Evolutionary conservation across 2,888 invertebrate species (phyloP).

Genomic region (Brachyopa scutellaris): DNA sequence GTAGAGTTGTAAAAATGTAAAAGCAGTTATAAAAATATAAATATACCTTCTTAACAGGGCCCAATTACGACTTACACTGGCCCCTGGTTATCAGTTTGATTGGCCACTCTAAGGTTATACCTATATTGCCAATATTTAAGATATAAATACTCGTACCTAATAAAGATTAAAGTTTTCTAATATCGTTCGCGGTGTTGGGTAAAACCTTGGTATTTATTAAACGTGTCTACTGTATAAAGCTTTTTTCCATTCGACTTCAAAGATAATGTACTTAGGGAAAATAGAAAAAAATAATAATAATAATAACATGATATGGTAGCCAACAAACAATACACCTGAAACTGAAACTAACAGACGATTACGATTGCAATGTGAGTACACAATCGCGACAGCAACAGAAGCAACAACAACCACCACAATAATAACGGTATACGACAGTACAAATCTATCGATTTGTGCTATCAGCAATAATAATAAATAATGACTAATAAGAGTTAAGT

Average conservation of each 20-base stretch:
- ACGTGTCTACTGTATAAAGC: slow-evolving; percentile 25
- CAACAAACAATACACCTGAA: slow-evolving; percentile 38
- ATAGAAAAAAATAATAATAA: background rate
- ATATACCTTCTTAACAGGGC: too few relatives aligned
- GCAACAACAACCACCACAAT: slow-evolving; percentile 11
- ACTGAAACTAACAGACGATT: slow-evolving; percentile 30
- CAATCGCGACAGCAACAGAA: background rate
- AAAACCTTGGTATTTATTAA: slow-evolving; percentile 26
- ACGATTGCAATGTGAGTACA: slow-evolving; percentile 6
- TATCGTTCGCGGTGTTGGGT: background rate
- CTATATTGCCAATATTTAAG: slow-evolving; percentile 17
- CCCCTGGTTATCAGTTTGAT: slow-evolving; percentile 8
- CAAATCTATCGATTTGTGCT: slow-evolving; percentile 51
- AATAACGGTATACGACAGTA: too few relatives aligned
- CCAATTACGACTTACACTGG: background rate
- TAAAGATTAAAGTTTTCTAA: slow-evolving; percentile 26
- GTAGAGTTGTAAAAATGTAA: too few relatives aligned
- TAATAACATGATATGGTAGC: slow-evolving; percentile 32
- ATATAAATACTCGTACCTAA: too few relatives aligned
- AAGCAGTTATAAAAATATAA: too few relatives aligned
- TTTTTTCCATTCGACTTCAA: background rate
- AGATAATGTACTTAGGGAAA: too few relatives aligned
- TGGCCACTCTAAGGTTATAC: slow-evolving; percentile 8
- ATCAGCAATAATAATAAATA: slow-evolving; percentile 46
- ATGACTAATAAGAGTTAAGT: slow-evolving; percentile 46